Evolutionary conservation across 2,888 invertebrate genomes (phyloP).

Genomic region (Philereme transversata): DNA sequence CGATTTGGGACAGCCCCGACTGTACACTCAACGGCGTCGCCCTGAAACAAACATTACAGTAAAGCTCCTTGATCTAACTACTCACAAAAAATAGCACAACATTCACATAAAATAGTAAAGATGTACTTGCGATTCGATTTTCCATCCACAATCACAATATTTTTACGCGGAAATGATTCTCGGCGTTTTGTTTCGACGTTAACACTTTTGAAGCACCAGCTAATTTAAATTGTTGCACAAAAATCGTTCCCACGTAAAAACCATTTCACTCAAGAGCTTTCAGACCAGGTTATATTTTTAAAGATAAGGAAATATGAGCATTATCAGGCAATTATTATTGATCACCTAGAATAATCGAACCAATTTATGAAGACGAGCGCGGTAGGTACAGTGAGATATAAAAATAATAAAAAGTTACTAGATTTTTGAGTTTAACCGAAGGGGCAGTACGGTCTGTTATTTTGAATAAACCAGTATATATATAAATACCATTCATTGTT

Average conservation of each 20-base stretch:
- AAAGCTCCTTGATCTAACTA: conserved; percentile 43
- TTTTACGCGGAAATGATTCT: conserved; percentile 85
- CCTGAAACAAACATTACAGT: conserved; percentile 73
- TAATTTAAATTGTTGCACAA: conserved; percentile 71
- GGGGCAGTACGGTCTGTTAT: conserved; percentile 6
- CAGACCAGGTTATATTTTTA: conserved; percentile 72
- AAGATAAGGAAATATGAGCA: conserved; percentile 28
- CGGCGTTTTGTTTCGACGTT: conserved; percentile 80
- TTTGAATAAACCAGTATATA: conserved; percentile 9
- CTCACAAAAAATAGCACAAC: conserved; percentile 38
- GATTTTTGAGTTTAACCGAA: conserved; percentile 7
- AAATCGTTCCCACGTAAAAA: conserved; percentile 85
- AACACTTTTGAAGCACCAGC: conserved; percentile 75
- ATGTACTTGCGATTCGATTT: conserved; percentile 82
- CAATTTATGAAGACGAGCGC: conserved; percentile 12
- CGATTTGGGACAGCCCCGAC: conserved; percentile 86
- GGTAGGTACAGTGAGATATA: background rate
- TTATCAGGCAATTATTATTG: conserved; percentile 16
- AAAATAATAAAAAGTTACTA: conserved; percentile 2
- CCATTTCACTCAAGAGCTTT: conserved; percentile 85
- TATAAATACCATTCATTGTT: conserved; percentile 51
- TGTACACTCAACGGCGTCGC: conserved; percentile 81
- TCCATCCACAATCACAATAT: conserved; percentile 83
- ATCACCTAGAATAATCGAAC: conserved; percentile 11
- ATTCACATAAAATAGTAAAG: conserved; percentile 50